Conservation (phyloP, 2,888 invertebrate species). For the Panorpa germanica region DNA sequence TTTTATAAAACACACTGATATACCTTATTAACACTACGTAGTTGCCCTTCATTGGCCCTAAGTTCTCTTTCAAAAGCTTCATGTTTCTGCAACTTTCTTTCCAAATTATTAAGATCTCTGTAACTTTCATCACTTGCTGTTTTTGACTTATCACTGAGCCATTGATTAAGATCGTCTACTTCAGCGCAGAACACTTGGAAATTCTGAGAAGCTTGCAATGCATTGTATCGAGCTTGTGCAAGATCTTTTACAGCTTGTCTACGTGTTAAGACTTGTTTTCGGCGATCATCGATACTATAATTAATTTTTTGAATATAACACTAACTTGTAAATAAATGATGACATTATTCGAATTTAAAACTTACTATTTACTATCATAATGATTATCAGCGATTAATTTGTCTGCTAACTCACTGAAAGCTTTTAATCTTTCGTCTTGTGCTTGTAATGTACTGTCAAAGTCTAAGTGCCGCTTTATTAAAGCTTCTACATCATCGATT, state of each 20-base stretch:
- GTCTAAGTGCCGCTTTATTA: slow-evolving; percentile 83
- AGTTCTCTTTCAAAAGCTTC: slow-evolving; percentile 93
- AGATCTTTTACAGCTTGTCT: slow-evolving; percentile 57
- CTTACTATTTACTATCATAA: slow-evolving; percentile 61
- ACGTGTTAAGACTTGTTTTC: slow-evolving; percentile 54
- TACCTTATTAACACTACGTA: slow-evolving; percentile 67
- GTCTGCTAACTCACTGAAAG: slow-evolving; percentile 68
- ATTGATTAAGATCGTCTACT: slow-evolving; percentile 72
- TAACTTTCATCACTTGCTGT: slow-evolving; percentile 88
- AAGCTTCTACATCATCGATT: slow-evolving; percentile 77
- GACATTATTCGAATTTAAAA: slow-evolving; percentile 11
- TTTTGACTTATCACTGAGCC: slow-evolving; percentile 83
- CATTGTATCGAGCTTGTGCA: slow-evolving; percentile 51
- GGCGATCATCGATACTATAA: slow-evolving; percentile 44
- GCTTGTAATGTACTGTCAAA: slow-evolving; percentile 81
- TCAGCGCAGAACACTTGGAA: slow-evolving; percentile 88
- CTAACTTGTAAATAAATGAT: slow-evolving; percentile 1
- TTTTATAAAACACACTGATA: slow-evolving; percentile 14
- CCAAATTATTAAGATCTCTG: slow-evolving; percentile 72
- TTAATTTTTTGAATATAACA: slow-evolving; percentile 1
- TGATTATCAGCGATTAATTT: slow-evolving; percentile 60
- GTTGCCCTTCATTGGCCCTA: slow-evolving; percentile 82
- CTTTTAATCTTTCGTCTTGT: slow-evolving; percentile 78
- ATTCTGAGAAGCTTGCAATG: slow-evolving; percentile 65
- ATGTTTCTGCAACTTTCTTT: slow-evolving; percentile 86